phyloP scores from a whole-genome alignment of 1,140 invertebrate genomes.

The Hyles vespertilio region DNA sequence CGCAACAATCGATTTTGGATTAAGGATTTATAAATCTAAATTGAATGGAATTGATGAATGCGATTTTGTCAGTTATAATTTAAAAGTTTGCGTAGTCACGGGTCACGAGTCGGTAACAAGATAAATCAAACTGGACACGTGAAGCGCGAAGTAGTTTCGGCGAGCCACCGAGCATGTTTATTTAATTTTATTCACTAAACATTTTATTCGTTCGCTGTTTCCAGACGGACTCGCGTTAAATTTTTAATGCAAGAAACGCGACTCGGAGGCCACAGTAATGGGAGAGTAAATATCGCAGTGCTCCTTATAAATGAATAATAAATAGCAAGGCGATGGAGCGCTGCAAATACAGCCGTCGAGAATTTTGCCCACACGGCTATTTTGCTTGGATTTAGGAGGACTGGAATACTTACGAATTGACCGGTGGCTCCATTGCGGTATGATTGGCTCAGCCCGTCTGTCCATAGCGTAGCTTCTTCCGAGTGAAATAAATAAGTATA shows the following conservation, averaged over 20 bases:
- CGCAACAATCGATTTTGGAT: constrained; percentile 35
- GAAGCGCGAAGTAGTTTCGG: neutral
- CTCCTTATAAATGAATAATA: constrained; percentile 64
- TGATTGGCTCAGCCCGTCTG: too few species aligned
- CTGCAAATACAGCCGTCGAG: constrained; percentile 31
- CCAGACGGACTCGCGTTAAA: constrained; percentile 36
- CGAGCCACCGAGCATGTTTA: constrained; percentile 17
- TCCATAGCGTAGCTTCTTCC: too few species aligned
- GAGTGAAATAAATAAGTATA: too few species aligned
- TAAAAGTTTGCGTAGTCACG: neutral
- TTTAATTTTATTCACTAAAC: constrained; percentile 32
- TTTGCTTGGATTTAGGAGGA: constrained; percentile 18
- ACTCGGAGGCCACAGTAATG: constrained; percentile 49
- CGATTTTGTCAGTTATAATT: neutral
- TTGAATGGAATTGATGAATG: neutral
- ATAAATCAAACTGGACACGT: too few species aligned
- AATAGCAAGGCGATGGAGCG: constrained; percentile 35
- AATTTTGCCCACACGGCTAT: constrained; percentile 24
- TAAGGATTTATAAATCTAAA: constrained; percentile 24
- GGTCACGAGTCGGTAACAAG: too few species aligned
- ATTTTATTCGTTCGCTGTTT: constrained; percentile 25
- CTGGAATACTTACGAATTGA: constrained; percentile 12
- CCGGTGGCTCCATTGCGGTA: neutral
- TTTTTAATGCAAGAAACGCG: constrained; percentile 56
- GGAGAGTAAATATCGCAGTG: constrained; percentile 59